Evolutionary conservation across 2,797 vertebrate species (phyloP).

Genomic region (Champsocephalus esox): DNA sequence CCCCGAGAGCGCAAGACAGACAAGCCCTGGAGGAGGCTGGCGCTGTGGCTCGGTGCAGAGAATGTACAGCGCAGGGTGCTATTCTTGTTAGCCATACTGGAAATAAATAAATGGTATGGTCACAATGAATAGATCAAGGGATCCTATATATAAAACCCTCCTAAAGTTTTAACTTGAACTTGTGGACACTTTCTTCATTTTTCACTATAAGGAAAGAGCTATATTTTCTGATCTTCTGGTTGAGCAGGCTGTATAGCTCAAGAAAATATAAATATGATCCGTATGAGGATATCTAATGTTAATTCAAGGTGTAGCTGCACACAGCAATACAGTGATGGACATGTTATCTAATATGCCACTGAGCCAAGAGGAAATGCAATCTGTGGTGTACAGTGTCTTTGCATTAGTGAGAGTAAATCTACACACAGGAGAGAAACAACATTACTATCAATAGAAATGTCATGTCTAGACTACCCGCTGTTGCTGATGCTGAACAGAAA

Average conservation of each 20-base stretch:
- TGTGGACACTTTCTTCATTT: neutral
- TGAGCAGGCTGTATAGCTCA: neutral
- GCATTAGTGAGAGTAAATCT: conserved; percentile 18
- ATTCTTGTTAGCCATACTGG: conserved; percentile 95
- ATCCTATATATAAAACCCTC: conserved; percentile 4
- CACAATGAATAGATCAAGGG: conserved; percentile 42
- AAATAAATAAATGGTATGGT: conserved; percentile 75
- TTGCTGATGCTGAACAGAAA: conserved; percentile 6
- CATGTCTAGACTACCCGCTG: neutral
- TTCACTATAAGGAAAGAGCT: neutral
- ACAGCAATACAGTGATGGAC: conserved; percentile 26
- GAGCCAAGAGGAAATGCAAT: conserved; percentile 18
- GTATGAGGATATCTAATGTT: neutral
- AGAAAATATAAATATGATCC: conserved; percentile 3
- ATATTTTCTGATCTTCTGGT: neutral
- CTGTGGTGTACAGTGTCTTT: conserved; percentile 4
- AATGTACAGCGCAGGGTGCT: conserved; percentile 94
- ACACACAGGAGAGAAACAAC: conserved; percentile 5
- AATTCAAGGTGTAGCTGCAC: neutral
- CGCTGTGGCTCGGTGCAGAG: conserved; percentile 94
- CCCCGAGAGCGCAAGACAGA: conserved; percentile 92
- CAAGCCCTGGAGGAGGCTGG: conserved; percentile 93
- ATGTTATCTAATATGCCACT: conserved; percentile 41
- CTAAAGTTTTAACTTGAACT: neutral
- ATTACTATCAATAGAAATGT: neutral